These are phyloP conservation scores for Epizoanthus scotinus DNA, from an alignment of 92 coral and sea anemone species.

Conservation along the genomic window DNA sequence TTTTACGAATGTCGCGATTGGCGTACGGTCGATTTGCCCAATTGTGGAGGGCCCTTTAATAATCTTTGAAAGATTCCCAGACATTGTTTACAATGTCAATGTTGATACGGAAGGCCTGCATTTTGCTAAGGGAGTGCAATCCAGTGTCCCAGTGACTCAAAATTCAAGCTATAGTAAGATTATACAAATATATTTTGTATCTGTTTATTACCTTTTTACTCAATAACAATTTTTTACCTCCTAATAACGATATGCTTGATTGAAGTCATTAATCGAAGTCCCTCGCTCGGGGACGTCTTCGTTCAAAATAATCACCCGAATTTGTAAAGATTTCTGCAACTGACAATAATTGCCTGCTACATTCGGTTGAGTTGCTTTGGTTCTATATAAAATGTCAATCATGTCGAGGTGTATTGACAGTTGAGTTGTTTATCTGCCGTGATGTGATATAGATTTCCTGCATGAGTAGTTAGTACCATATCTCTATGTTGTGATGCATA, in stretches of 20 bases:
- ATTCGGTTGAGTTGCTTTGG: too few relatives aligned
- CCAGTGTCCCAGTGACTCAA: too few relatives aligned
- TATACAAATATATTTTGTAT: conserved; percentile 5
- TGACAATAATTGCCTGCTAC: too few relatives aligned
- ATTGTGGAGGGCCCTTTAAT: neutral
- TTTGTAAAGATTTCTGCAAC: too few relatives aligned
- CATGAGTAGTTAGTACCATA: too few relatives aligned
- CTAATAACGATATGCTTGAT: neutral
- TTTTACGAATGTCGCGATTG: neutral
- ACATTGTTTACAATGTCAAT: neutral
- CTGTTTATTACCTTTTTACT: neutral
- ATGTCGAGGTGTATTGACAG: too few relatives aligned
- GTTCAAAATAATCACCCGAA: neutral
- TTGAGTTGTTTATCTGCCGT: too few relatives aligned
- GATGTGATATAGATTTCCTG: too few relatives aligned
- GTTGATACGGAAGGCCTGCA: conserved; percentile 8
- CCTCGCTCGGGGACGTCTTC: neutral
- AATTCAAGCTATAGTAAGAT: neutral
- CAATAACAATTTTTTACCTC: neutral
- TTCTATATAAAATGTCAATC: too few relatives aligned
- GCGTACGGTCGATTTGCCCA: too few relatives aligned
- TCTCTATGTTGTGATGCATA: too few relatives aligned
- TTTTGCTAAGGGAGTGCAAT: neutral
- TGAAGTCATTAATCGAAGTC: neutral
- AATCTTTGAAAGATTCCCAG: neutral